Evolutionary conservation across 2,797 vertebrate species (phyloP), one percentile per base, ranked within the genome.

Genomic region (Perodicticus potto): DNA sequence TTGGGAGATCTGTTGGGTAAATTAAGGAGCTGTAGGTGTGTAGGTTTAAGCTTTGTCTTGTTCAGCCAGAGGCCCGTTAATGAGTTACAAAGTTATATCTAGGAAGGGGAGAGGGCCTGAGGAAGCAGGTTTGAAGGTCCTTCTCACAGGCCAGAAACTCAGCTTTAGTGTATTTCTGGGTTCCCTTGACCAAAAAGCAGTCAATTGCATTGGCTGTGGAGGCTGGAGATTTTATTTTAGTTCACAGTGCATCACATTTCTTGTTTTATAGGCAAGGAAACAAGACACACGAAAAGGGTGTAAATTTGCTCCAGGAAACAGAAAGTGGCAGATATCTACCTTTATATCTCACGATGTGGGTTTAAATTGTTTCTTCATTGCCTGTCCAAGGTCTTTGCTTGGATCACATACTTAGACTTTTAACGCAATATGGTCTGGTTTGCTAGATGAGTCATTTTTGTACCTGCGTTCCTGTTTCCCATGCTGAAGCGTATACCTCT

Each of bases 251-350:
- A 32, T 86, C 74, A 55, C 6, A 6, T 37, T 81, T 61, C 40
- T 93, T 87, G 16, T 86, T 78, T 80, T 29, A 82, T 14, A 78
- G 4, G 49, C 73, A n/a, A 93, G 70, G 63, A 87, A 85, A 85
- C 59, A 12, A 70, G 11, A 25, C 37, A 37, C 12, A 49, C 5
- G 65, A 22, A 61, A 29, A 81, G 22, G 22, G 16, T 80, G 25
- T 19, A 82, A 69, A 93, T 70, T 82, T 93, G 32, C 61, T 91
- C 83, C 87, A 93, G 86, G 34, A 81, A 93, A 89, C 1, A 57
- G 13, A 69, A 94, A 85, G 14, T 72, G 59, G 37, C 17, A 80
- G 87, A 80, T 23, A 17, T 53, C 55, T 53, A 53, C 49, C 49
- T 53, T 90, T 19, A 65, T 59, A 86, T 78, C n/a, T 49, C 49